Conservation (phyloP, 2,113 vertebrate genomes). For the Phodopus roborovskii region DNA sequence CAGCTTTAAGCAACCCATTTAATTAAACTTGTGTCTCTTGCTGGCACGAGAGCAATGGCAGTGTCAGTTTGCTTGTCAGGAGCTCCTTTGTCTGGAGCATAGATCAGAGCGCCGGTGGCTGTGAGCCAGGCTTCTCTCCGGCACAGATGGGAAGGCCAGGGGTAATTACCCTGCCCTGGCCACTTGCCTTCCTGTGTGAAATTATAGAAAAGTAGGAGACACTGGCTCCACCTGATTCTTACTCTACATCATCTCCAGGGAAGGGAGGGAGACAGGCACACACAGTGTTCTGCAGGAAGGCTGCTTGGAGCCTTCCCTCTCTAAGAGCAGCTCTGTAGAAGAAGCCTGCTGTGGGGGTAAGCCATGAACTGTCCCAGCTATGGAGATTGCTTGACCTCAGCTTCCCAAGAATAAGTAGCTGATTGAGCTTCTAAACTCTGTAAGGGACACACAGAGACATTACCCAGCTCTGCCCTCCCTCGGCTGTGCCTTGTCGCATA, state of each 20-base stretch:
- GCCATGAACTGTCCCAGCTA: not conserved
- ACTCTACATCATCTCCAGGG: conserved; percentile 50
- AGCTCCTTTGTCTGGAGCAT: conserved; percentile 74
- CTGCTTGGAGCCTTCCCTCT: not conserved
- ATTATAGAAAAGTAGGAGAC: conserved; percentile 67
- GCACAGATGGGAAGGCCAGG: conserved; percentile 79
- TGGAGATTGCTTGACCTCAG: not conserved
- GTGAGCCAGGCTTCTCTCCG: conserved; percentile 70
- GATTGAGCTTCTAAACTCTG: not conserved
- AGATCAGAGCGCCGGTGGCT: conserved; percentile 64
- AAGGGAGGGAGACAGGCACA: conserved; percentile 47
- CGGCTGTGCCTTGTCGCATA: not conserved
- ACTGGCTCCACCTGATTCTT: conserved; percentile 54
- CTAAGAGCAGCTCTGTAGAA: not conserved
- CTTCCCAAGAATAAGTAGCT: not conserved
- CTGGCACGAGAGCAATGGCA: conserved; percentile 77
- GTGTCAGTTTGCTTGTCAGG: conserved; percentile 82
- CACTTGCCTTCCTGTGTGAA: conserved; percentile 65
- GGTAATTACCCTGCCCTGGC: conserved; percentile 73
- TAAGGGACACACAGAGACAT: not conserved
- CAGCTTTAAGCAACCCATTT: conserved; percentile 80
- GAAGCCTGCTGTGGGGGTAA: not conserved
- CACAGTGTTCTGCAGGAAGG: not conserved
- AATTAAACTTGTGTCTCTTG: conserved; percentile 81
- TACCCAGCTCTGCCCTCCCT: not conserved